Percentiles rank a stretch among this genome's conserved stretches.
These are phyloP conservation scores for Pomatorhinus ruficollis DNA, from an alignment of 2,113 vertebrate genomes.

Conservation along the genomic window DNA sequence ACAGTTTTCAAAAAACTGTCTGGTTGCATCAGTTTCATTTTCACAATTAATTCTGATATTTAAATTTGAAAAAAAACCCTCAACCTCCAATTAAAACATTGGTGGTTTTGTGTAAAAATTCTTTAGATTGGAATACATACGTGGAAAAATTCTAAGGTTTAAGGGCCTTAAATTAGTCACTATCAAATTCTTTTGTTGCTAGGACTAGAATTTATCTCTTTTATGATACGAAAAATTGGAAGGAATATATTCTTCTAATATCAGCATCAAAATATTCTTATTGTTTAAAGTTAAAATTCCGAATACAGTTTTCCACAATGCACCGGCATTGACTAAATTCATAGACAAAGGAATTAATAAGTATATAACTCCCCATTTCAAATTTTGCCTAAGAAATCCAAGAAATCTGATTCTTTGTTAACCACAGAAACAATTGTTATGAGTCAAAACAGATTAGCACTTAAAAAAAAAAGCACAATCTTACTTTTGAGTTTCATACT, in stretches of 20 bases:
- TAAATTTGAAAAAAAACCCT: neutral
- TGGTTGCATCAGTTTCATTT: neutral
- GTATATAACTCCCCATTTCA: neutral
- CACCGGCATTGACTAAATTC: neutral
- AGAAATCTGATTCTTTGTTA: neutral
- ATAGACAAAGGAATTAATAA: neutral
- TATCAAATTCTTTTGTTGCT: neutral
- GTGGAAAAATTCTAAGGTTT: neutral
- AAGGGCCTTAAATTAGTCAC: neutral
- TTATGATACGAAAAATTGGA: neutral
- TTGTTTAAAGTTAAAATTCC: neutral
- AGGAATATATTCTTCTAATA: neutral
- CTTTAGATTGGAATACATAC: neutral
- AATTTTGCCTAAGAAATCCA: neutral
- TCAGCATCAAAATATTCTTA: neutral
- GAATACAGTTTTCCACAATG: neutral
- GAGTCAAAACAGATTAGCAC: neutral
- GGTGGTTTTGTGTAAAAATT: neutral
- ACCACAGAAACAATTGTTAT: neutral
- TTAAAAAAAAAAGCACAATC: neutral
- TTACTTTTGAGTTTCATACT: neutral
- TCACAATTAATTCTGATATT: neutral
- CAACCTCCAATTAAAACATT: neutral
- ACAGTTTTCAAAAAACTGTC: neutral
- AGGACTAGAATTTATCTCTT: neutral